Conservation (phyloP, 2,888 invertebrate genomes). For the Lasioglossum villosulum region DNA sequence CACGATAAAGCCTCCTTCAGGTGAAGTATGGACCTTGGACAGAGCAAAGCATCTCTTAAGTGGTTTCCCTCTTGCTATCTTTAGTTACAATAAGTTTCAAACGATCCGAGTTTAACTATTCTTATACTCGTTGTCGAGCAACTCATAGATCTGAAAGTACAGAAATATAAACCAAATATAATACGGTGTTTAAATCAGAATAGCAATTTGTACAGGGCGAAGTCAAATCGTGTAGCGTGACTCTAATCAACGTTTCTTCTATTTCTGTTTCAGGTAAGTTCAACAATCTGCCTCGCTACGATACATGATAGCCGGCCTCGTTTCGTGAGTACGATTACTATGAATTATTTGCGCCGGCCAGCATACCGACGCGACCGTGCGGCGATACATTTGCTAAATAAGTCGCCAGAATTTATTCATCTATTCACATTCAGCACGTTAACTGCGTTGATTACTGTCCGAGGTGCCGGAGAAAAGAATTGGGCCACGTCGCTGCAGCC, state of each 20-base stretch:
- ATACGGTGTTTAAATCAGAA: not conserved
- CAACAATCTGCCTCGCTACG: not conserved
- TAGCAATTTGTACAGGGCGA: not conserved
- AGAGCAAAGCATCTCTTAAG: constrained; percentile 5
- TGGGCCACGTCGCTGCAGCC: not conserved
- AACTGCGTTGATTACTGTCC: not conserved
- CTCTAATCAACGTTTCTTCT: not conserved
- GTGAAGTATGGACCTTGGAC: constrained; percentile 5
- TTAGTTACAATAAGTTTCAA: not conserved
- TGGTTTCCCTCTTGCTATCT: not conserved
- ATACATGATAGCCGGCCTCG: constrained; percentile 20
- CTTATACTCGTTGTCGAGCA: not conserved
- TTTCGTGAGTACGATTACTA: constrained; percentile 18
- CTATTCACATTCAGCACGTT: not conserved
- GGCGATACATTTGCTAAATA: constrained; percentile 7
- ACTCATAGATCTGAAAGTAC: not conserved
- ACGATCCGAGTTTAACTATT: not conserved
- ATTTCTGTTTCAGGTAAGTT: constrained; percentile 61
- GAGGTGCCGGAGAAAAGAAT: not conserved
- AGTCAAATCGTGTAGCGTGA: not conserved
- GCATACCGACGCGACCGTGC: not conserved
- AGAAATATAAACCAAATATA: not conserved
- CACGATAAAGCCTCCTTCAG: constrained; percentile 1
- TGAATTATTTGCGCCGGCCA: constrained; percentile 9
- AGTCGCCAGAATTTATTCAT: constrained; percentile 8